Conservation (phyloP, 2,113 vertebrate species). For the Calidris pugnax region DNA sequence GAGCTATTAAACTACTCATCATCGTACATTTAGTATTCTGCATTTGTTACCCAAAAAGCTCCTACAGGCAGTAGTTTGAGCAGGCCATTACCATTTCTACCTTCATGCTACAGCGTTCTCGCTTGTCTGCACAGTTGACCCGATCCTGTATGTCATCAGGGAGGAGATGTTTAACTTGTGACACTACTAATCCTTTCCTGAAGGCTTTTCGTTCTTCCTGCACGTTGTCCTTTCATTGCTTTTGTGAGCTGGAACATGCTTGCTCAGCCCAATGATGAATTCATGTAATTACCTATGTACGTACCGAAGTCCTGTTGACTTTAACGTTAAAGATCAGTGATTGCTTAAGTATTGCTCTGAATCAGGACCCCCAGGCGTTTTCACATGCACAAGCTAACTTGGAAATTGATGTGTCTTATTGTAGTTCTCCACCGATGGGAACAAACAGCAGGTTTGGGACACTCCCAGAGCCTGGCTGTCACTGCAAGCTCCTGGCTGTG, state of each 20-base stretch:
- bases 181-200: conserved; percentile 67
- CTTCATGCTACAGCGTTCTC: background rate
- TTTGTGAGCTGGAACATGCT: conserved; percentile 60
- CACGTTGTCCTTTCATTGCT: conserved; percentile 46
- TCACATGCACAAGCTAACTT: background rate
- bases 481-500: accelerated
- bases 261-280: conserved; percentile 57
- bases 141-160: conserved; percentile 63
- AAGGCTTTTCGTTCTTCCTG: conserved; percentile 68
- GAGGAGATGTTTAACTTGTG: conserved; percentile 68
- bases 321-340: conserved; percentile 21
- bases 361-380: conserved; percentile 37
- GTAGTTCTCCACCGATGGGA: background rate
- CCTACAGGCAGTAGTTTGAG: background rate
- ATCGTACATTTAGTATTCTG: background rate
- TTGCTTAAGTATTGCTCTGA: conserved; percentile 51
- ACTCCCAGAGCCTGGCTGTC: accelerated
- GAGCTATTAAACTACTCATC: background rate
- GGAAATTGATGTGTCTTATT: background rate
- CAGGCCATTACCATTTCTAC: background rate
- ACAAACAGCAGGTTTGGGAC: background rate
- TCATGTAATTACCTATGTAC: conserved; percentile 38
- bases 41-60: background rate
- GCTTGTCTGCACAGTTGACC: conserved; percentile 59
- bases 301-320: conserved; percentile 45